Evolutionary conservation across 2,113 vertebrate species (phyloP), one percentile per base, ranked within the genome.

Genomic region (Malurus cyaneus): DNA sequence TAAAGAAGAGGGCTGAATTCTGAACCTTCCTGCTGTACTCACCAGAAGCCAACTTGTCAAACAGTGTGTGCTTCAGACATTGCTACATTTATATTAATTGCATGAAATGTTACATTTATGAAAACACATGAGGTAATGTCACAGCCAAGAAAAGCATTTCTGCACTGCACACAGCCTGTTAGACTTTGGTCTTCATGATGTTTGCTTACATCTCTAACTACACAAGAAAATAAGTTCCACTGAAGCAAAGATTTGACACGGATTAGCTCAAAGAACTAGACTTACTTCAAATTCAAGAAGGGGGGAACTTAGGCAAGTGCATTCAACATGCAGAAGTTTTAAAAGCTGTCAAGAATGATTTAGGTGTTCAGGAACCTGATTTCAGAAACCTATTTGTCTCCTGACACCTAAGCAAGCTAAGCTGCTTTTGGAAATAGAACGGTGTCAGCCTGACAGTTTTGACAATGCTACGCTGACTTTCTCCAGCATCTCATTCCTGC

Each of bases 301-400:
- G 6, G 14, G 14, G 41, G 6, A 18, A 47, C 44, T 70, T 19
- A 69, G 34, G 54, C 15, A 28, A 57, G 26, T 39, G 50, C 26
- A 50, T 92, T 91, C 47, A 80, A 86, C 70, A 89, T 62, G 41
- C 77, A 86, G 66, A 60, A 88, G 59, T 60, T 92, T 93, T 77
- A 88, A 92, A 85, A 0, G 16, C 66, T 88, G 52, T 73, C 77
- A 88, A 31, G 80, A 91, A 88, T 59, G 19, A 86, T 80, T 92
- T 91, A 77, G 64, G 47, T 83, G 42, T 67, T 80, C 64, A 77
- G 80, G 46, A 91, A 62, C 14, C 36, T 70, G 64, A 80, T 83
- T 91, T 86, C 80, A 80, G 86, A 88, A 92, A 91, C 42, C 39
- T 73, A 28, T 86, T 82, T 92, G 67, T 88, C 83, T 93, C 62